Conservation (phyloP, 2,888 invertebrate species). For the Axea sp. region DNA sequence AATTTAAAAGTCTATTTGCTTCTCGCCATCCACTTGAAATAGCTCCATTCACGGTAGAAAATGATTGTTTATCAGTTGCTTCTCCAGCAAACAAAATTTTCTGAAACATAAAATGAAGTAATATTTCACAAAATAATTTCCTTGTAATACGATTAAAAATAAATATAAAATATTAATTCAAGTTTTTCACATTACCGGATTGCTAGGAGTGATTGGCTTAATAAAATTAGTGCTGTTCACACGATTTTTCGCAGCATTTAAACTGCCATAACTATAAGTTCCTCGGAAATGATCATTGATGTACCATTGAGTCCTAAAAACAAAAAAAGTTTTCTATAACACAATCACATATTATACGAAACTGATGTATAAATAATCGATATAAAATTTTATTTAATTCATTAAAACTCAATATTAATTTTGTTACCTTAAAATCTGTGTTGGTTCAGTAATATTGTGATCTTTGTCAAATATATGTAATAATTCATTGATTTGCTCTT, state of each 20-base stretch:
- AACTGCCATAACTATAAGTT: slow-evolving; percentile 84
- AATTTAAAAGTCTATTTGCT: slow-evolving; percentile 82
- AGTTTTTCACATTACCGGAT: slow-evolving; percentile 66
- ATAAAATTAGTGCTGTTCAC: slow-evolving; percentile 80
- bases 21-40: slow-evolving; percentile 86
- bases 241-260: slow-evolving; percentile 80
- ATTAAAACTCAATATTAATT: no score
- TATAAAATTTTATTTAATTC: no score
- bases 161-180: not conserved
- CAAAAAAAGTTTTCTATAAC: not conserved
- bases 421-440: slow-evolving; percentile 80
- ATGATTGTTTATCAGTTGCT: slow-evolving; percentile 82
- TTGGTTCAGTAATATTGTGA: slow-evolving; percentile 80
- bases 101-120: slow-evolving; percentile 25
- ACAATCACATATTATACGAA: no score
- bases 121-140: no score
- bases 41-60: slow-evolving; percentile 86
- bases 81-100: slow-evolving; percentile 85
- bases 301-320: slow-evolving; percentile 84
- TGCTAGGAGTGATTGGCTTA: slow-evolving; percentile 79
- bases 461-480: slow-evolving; percentile 80
- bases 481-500: slow-evolving; percentile 79
- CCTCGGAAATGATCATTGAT: slow-evolving; percentile 85
- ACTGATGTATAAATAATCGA: no score
- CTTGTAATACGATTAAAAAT: no score